These are phyloP conservation scores for Cuniculus paca DNA, from an alignment of 2,797 vertebrate species.

Conservation along the genomic window DNA sequence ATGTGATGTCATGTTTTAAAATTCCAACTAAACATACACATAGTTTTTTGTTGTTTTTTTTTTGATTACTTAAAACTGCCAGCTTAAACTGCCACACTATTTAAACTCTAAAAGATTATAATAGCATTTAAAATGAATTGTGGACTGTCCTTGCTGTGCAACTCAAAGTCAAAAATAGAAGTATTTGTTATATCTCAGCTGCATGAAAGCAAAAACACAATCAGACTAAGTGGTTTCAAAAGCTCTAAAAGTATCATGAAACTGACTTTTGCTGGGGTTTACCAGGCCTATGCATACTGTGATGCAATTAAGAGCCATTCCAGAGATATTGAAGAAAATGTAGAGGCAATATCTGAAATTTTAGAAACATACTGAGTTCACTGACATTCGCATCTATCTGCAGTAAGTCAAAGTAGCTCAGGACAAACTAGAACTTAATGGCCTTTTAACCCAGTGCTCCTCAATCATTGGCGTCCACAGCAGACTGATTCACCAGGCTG, in stretches of 20 bases:
- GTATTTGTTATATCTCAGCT: neutral
- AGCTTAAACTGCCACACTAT: neutral
- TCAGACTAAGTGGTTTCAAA: neutral
- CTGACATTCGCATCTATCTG: neutral
- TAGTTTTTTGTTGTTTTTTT: constrained; percentile 13
- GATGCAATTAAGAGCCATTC: neutral
- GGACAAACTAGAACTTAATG: neutral
- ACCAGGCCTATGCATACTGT: neutral
- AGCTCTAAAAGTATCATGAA: neutral
- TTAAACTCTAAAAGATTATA: neutral
- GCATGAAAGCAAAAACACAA: neutral
- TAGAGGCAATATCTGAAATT: neutral
- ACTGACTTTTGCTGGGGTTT: too few relatives aligned
- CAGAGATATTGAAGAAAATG: neutral
- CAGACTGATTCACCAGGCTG: neutral
- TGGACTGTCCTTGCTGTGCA: neutral
- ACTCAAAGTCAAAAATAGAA: neutral
- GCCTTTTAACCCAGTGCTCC: neutral
- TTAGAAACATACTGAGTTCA: neutral
- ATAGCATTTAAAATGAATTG: constrained; percentile 6
- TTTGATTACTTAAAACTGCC: neutral
- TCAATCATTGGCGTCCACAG: too few relatives aligned
- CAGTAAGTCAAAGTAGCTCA: neutral
- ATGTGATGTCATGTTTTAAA: neutral
- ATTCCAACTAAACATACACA: neutral